phyloP scores from a whole-genome alignment of 2,113 vertebrate species.

The Ivindomyrus marchei region DNA sequence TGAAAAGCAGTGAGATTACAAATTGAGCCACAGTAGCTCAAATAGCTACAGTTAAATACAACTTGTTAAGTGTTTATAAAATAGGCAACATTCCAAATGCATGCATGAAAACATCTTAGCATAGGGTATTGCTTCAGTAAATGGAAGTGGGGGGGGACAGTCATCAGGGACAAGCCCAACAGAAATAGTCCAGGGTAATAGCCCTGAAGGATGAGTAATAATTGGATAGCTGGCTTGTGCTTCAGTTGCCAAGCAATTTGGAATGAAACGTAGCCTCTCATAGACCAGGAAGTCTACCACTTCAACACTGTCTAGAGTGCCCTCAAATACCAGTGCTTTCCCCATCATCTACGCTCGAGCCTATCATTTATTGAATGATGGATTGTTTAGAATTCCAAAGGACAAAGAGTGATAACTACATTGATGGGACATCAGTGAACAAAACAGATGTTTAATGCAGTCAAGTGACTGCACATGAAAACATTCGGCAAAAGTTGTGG shows the following conservation, averaged over 20 bases:
- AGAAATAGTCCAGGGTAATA: not conserved
- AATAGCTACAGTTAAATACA: not conserved
- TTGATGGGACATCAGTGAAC: not conserved
- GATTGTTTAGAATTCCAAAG: not conserved
- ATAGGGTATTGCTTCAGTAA: not conserved
- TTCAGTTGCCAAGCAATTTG: not conserved
- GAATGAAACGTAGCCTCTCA: constrained; percentile 2
- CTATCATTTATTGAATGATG: not conserved
- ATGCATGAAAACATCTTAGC: not conserved
- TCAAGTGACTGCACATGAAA: not conserved
- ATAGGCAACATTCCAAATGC: not conserved
- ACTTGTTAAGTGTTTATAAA: not conserved
- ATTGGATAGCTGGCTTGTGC: not conserved
- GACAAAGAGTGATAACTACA: not conserved
- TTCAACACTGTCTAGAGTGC: not conserved
- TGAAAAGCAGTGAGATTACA: not conserved
- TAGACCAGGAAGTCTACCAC: not conserved
- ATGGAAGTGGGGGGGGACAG: too few relatives aligned
- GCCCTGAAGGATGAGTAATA: not conserved
- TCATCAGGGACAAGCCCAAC: not conserved
- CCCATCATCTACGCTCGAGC: not conserved
- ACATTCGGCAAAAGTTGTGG: not conserved
- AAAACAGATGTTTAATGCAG: not conserved
- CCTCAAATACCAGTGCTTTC: not conserved
- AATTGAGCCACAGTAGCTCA: not conserved